phyloP scores from a whole-genome alignment of 2,113 vertebrate species.

The Myodes glareolus region DNA sequence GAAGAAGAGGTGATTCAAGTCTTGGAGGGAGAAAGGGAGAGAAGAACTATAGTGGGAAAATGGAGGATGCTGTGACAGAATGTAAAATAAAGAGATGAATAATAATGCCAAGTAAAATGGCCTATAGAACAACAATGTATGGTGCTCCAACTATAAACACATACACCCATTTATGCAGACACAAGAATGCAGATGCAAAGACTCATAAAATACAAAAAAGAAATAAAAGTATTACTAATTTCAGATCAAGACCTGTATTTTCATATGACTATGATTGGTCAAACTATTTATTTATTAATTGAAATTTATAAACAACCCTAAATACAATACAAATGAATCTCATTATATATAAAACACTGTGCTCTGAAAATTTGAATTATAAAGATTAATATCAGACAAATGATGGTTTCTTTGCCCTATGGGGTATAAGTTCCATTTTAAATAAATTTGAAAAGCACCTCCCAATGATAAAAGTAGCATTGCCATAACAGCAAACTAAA shows the following conservation, averaged over 20 bases:
- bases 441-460: neutral
- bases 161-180: neutral
- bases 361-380: neutral
- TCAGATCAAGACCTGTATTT: neutral
- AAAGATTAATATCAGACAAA: neutral
- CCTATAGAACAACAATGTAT: neutral
- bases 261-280: neutral
- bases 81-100: no score
- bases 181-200: neutral
- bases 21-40: no score
- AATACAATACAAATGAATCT: neutral
- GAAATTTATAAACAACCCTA: neutral
- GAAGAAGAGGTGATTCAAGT: no score
- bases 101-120: neutral
- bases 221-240: neutral
- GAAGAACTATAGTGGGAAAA: no score
- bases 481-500: neutral
- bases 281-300: neutral
- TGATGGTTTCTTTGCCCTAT: neutral
- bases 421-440: neutral
- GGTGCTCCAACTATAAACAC: no score
- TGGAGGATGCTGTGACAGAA: no score
- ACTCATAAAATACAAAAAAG: neutral
- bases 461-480: neutral
- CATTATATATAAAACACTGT: neutral